phyloP scores from a whole-genome alignment of 1,140 invertebrate genomes.

The Berghia stephanieae region DNA sequence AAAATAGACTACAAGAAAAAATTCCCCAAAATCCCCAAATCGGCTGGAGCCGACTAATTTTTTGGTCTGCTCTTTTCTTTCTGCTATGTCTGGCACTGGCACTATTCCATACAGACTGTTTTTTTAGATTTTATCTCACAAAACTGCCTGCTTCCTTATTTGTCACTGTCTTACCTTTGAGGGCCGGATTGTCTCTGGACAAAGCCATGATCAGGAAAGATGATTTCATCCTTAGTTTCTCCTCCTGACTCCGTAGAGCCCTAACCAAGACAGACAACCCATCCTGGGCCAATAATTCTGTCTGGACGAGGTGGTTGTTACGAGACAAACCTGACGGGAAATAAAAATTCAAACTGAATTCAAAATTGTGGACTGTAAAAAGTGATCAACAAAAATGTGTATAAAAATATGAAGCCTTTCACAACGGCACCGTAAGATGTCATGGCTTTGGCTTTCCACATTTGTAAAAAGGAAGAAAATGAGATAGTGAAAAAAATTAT shows the following conservation, averaged over 20 bases:
- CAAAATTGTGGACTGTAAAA: too few relatives aligned
- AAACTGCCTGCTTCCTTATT: too few relatives aligned
- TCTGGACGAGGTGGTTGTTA: constrained; percentile 12
- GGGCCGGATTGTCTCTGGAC: constrained; percentile 9
- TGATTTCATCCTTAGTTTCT: constrained; percentile 18
- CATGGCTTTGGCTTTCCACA: too few relatives aligned
- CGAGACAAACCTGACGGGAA: too few relatives aligned
- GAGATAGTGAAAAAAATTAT: too few relatives aligned
- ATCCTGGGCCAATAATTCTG: neutral
- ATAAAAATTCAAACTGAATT: too few relatives aligned
- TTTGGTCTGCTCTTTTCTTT: neutral
- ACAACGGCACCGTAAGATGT: too few relatives aligned
- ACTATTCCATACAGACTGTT: neutral
- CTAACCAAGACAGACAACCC: constrained; percentile 20
- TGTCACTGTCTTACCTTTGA: constrained; percentile 28
- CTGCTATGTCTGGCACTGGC: neutral
- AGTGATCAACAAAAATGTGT: too few relatives aligned
- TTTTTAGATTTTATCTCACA: neutral
- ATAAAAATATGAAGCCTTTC: too few relatives aligned
- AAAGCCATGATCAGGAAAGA: constrained; percentile 25
- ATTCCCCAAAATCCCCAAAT: neutral
- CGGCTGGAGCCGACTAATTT: too few relatives aligned
- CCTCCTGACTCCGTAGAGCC: constrained; percentile 13
- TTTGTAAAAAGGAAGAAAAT: too few relatives aligned
- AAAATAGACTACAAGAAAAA: too few relatives aligned